phyloP scores from a whole-genome alignment of 1,140 invertebrate genomes.

The Xylocopa sonorina region DNA sequence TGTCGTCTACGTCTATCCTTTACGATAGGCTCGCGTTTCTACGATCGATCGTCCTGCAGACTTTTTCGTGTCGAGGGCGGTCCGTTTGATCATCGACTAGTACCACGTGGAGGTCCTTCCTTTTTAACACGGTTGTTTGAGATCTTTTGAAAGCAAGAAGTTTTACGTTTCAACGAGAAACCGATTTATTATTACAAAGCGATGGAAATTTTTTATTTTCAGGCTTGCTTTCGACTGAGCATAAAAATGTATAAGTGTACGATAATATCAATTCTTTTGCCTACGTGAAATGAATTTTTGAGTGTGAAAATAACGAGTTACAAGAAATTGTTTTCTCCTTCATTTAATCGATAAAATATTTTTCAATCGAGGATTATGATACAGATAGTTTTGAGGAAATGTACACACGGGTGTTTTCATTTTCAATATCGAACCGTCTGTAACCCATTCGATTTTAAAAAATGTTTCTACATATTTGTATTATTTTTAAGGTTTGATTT shows the following conservation, averaged over 20 bases:
- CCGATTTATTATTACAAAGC: too few relatives aligned
- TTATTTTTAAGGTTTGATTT: slow-evolving; percentile 45
- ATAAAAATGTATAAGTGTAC: not conserved
- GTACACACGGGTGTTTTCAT: not conserved
- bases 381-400: not conserved
- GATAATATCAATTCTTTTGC: not conserved
- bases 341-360: not conserved
- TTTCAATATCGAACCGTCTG: not conserved
- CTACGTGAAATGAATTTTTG: not conserved
- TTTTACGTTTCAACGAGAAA: not conserved
- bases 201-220: too few relatives aligned
- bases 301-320: not conserved
- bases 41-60: not conserved
- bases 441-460: slow-evolving; percentile 22
- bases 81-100: not conserved
- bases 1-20: not conserved
- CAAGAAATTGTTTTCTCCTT: not conserved
- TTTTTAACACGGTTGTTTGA: not conserved
- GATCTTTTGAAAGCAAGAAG: not conserved
- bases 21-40: slow-evolving; percentile 25
- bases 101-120: not conserved
- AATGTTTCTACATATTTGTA: slow-evolving; percentile 4
- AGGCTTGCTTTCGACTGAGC: not conserved
- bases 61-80: not conserved
- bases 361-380: not conserved